phyloP scores from a whole-genome alignment of 2,113 vertebrate species.

The Corapipo altera region DNA sequence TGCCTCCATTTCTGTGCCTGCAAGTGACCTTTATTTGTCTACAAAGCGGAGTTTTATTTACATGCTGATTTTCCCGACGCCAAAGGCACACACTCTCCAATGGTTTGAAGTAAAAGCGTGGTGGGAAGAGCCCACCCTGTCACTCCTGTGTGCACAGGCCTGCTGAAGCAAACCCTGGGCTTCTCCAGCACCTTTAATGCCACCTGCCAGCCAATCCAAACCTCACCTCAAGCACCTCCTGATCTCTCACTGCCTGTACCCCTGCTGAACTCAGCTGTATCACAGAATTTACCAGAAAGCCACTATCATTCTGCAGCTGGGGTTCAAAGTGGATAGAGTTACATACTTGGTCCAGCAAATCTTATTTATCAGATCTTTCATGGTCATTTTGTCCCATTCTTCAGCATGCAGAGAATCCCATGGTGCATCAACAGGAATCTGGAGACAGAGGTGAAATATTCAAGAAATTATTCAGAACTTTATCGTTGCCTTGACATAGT shows the following conservation, averaged over 20 bases:
- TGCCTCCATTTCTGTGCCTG: neutral
- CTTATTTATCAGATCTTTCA: constrained; percentile 80
- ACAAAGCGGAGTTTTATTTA: neutral
- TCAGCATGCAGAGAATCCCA: constrained; percentile 76
- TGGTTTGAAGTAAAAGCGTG: neutral
- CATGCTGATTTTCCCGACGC: neutral
- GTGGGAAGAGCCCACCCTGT: neutral
- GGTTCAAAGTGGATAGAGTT: neutral
- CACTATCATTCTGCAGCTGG: neutral
- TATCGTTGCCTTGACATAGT: neutral
- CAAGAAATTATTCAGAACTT: neutral
- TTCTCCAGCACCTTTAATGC: neutral
- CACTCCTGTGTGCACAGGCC: neutral
- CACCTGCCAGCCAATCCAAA: neutral
- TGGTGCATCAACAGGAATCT: constrained; percentile 81
- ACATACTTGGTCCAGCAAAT: constrained; percentile 82
- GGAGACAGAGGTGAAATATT: constrained; percentile 21
- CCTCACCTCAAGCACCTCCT: neutral
- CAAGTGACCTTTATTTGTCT: neutral
- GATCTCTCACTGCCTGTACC: neutral
- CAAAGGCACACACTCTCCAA: neutral
- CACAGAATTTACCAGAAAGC: neutral
- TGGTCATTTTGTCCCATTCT: constrained; percentile 83
- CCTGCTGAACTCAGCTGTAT: neutral
- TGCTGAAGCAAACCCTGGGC: neutral